phyloP scores from a whole-genome alignment of 2,888 invertebrate species.

The Athripsodes cinereus region DNA sequence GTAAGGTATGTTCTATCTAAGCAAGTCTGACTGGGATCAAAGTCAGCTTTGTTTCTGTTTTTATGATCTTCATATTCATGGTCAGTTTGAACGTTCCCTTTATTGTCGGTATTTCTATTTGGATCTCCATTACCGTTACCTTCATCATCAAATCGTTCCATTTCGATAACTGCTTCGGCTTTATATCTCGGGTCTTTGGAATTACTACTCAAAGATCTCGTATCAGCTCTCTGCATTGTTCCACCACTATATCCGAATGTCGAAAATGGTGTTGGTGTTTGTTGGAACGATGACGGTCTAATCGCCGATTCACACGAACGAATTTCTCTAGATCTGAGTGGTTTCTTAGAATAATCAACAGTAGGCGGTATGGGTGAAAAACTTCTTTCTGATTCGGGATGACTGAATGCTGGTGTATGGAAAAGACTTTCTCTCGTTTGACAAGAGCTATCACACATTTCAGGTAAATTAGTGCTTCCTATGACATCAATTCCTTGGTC shows the following conservation, averaged over 20 bases:
- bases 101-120: conserved; percentile 16
- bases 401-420: conserved; percentile 33
- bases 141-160: conserved; percentile 37
- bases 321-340: conserved; percentile 12
- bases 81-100: conserved; percentile 14
- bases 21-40: conserved; percentile 11
- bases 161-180: conserved; percentile 57
- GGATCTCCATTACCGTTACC: conserved; percentile 22
- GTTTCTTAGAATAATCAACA: conserved; percentile 25
- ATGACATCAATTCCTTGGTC: conserved; percentile 27
- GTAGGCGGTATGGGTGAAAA: conserved; percentile 29
- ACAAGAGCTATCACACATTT: conserved; percentile 70
- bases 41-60: conserved; percentile 18
- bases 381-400: conserved; percentile 17
- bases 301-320: conserved; percentile 33
- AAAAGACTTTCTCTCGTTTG: conserved; percentile 79
- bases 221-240: conserved; percentile 30
- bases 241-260: conserved; percentile 51
- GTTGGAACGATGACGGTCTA: conserved; percentile 33
- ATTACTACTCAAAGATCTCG: conserved; percentile 15
- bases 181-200: conserved; percentile 37
- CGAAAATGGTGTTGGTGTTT: conserved; percentile 40
- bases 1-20: conserved; percentile 14
- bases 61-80: conserved; percentile 24
- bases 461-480: conserved; percentile 38